Base-by-base conservation (phyloP, 2,797 vertebrate genomes). In the Falco concolor region DNA sequence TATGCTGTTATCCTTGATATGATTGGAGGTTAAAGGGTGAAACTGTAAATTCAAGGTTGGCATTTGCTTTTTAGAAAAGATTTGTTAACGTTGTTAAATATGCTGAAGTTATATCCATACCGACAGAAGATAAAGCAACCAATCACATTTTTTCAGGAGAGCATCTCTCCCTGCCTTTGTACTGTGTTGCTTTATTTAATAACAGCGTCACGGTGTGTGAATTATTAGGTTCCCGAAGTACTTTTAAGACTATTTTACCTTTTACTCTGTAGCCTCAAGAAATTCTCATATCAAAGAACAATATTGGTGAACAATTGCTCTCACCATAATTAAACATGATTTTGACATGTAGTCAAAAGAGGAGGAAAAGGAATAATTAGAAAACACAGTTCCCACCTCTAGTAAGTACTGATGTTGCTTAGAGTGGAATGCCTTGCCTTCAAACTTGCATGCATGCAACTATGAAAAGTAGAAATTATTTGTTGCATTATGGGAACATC, bases 11-110 rank as follows among this genome's bases (percentile, higher is more conserved):
- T 95, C 84, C 30, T 73, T 92, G 74, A 89, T 86, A 84, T 74
- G 44, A 94, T 83, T 75, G 86, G 68, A 95, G 90, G 91, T 96
- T 96, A 95, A 96, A 96, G 83, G 74, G 72, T 89, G 75, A 93
- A 82, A 90, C 44, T 87, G n/a, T 74, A 97, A 97, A 95, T 93
- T 97, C 84, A 82, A 96, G 87, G 67, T 42, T 93, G 77, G 34
- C 59, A 89, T 96, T 97, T 96, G 53, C 54, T 96, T 94, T 96
- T 69, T 50, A 83, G 95, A 93, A 59, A 70, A 92, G 53, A 89
- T 84, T 73, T 96, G 93, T 72, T 89, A 80, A 74, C 5, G 1
- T 74, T 94, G 60, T 84, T 92, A 91, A 95, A 90, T 78, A 90
- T 84, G 92, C 36, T 93, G 83, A 96, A 96, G 77, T 69, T 81